A percentile compares a stretch with the other conserved stretches of the same genome.
These are phyloP conservation scores for Danaus chrysippus DNA, from an alignment of 2,888 invertebrate species.

Conservation along the genomic window DNA sequence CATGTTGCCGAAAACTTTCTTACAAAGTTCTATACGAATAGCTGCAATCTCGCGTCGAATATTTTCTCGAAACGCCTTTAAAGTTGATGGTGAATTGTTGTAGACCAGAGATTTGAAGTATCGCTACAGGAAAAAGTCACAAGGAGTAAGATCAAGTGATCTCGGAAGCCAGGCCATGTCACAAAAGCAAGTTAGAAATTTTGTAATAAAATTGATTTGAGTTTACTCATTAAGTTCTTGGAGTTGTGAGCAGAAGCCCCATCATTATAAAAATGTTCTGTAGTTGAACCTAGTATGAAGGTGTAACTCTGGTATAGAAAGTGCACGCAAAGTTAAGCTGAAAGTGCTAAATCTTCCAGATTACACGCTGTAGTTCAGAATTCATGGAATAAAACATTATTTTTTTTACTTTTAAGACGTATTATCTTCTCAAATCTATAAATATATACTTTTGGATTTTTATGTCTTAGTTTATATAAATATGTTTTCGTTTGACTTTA, in stretches of 20 bases:
- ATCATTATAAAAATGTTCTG: not conserved
- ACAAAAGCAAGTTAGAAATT: not conserved
- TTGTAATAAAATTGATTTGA: not conserved
- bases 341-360: no score
- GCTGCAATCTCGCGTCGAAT: conserved; percentile 13
- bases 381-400: no score
- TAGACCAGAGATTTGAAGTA: conserved; percentile 19
- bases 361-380: no score
- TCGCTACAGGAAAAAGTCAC: conserved; percentile 13
- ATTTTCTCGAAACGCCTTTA: conserved; percentile 13
- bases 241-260: not conserved
- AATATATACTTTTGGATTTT: no score
- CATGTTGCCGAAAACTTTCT: no score
- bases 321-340: no score
- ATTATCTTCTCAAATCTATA: no score
- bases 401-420: no score
- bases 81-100: conserved; percentile 9
- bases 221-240: not conserved
- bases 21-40: not conserved
- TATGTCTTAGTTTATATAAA: no score
- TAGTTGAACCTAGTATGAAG: no score
- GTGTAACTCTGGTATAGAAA: no score
- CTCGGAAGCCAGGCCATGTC: conserved; percentile 7
- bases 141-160: conserved; percentile 11
- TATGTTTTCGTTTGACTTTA: no score